Base-by-base conservation (phyloP, 2,113 vertebrate genomes). In the Oreochromis tanganicae region DNA sequence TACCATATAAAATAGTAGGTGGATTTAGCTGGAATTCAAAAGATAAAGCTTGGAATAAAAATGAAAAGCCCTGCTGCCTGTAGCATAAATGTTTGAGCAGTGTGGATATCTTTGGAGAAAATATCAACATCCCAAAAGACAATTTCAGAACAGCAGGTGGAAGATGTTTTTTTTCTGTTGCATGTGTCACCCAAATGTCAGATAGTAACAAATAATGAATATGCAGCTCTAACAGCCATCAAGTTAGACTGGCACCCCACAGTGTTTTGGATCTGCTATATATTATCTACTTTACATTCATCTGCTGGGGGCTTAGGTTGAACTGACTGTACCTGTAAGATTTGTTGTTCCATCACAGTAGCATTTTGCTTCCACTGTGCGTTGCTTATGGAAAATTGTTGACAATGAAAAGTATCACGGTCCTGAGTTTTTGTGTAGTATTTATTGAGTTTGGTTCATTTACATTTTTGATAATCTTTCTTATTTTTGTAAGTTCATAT, bases 181-280 rank as follows among this genome's bases (percentile, higher is more conserved):
- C 32, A 1, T 48, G 52, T 55, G 50, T 85, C 46, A 24, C 29
- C 32, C 3, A 14, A 59, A 57, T 87, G 34, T 52, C 50, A 84
- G 83, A 14, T 19, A 9, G 41, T 16, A 81, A 8, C 79, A 83
- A 24, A 59, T 84, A 11, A 84, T 84, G 43, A 85, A 87, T 85
- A 90, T 90, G 86, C 34, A 82, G 79, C 78, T 59, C 13, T 3
- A 17, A 57, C 85, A 89, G 83, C 36, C 50, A 71, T 88, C 81
- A 55, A 75, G 52, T 29, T 46, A 66, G 61, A 87, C n/a, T 38
- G 59, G 79, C 17, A 11, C 57, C 55, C 56, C 6, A 2, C 80
- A 63, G 82, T 80, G 79, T 84, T 82, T 57, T 57, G 41, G 12
- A 87, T 87, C 54, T 19, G 43, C 43, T 29, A 0, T 32, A 29